Evolutionary conservation across 2,113 vertebrate species (phyloP).

Genomic region (Dryoscopus gambensis): DNA sequence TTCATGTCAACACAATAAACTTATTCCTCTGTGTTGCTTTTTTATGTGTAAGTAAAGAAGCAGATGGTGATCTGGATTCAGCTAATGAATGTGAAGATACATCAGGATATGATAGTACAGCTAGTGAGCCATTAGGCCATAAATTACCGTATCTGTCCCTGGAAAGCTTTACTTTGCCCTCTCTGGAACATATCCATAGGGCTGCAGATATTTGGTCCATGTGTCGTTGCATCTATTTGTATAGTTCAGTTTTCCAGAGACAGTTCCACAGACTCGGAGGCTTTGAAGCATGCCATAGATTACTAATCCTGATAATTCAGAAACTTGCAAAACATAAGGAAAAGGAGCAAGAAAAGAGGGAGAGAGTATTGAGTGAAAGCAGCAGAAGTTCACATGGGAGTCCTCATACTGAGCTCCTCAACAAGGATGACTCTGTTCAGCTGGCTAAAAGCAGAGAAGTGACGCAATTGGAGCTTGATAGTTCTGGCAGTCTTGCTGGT

Average conservation of each 20-base stretch:
- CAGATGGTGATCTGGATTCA: slow-evolving; percentile 84
- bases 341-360: slow-evolving; percentile 48
- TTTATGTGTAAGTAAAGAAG: slow-evolving; percentile 90
- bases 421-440: background rate
- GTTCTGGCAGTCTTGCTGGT: background rate
- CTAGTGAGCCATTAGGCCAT: slow-evolving; percentile 83
- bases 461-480: background rate
- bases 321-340: slow-evolving; percentile 72
- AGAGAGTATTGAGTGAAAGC: background rate
- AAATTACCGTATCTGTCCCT: slow-evolving; percentile 80
- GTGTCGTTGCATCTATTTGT: slow-evolving; percentile 84
- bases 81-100: slow-evolving; percentile 94
- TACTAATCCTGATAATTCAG: slow-evolving; percentile 88
- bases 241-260: slow-evolving; percentile 85
- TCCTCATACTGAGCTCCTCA: background rate
- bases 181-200: slow-evolving; percentile 80
- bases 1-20: slow-evolving; percentile 85
- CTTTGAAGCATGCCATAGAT: slow-evolving; percentile 83
- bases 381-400: background rate
- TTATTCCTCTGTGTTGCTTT: slow-evolving; percentile 93
- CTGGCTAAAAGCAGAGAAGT: background rate
- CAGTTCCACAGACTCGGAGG: slow-evolving; percentile 92
- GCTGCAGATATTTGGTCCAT: slow-evolving; percentile 91
- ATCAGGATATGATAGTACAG: slow-evolving; percentile 92
- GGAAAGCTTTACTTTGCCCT: slow-evolving; percentile 85